Conservation (phyloP, 1,140 invertebrate species). For the Bombus breviceps region DNA sequence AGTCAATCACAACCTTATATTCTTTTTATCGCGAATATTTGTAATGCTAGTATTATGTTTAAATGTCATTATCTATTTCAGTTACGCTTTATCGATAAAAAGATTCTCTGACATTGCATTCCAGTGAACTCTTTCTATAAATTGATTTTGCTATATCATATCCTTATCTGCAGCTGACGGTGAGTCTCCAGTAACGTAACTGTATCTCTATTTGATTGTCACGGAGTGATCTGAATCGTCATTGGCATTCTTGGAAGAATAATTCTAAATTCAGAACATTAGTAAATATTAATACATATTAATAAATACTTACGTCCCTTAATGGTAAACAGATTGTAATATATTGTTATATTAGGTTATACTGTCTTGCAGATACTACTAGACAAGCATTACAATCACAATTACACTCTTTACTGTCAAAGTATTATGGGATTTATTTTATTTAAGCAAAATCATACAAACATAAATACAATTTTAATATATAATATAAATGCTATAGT, state of each 20-base stretch:
- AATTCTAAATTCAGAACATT: neutral
- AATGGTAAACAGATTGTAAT: neutral
- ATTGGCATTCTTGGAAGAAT: neutral
- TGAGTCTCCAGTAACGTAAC: neutral
- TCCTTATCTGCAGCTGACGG: neutral
- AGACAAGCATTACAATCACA: neutral
- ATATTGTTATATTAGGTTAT: neutral
- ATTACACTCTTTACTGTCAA: neutral
- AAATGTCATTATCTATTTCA: neutral
- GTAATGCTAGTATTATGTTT: neutral
- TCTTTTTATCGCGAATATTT: conserved; percentile 9
- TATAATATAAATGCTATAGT: neutral
- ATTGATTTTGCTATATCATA: neutral
- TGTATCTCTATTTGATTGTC: neutral
- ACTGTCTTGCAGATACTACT: neutral
- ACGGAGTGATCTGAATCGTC: neutral
- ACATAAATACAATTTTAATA: neutral
- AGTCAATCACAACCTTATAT: neutral
- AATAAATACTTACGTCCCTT: neutral
- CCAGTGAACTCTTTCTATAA: neutral
- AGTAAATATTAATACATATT: too few relatives aligned
- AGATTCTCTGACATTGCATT: neutral
- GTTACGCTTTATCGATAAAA: neutral
- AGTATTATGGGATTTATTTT: neutral
- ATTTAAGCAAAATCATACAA: neutral